Conservation (phyloP, 2,888 invertebrate species). For the Bruchidius siliquastri region DNA sequence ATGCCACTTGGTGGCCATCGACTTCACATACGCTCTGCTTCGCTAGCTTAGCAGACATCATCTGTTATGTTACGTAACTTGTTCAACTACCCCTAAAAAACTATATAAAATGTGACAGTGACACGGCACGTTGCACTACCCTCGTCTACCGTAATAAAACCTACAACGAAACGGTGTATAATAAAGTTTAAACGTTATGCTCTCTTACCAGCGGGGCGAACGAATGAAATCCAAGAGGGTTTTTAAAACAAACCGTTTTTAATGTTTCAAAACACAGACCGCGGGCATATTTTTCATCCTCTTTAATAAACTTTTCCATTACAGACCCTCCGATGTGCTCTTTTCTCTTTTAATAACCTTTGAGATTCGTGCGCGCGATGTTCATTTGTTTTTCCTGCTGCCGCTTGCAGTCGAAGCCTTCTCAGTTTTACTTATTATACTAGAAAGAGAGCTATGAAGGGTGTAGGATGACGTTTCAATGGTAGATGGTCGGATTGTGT, state of each 20-base stretch:
- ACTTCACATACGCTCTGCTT: too few species aligned
- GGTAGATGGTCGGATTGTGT: too few species aligned
- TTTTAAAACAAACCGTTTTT: neutral
- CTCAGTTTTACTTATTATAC: neutral
- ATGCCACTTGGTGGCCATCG: too few species aligned
- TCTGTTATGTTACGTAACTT: too few species aligned
- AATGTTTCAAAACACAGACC: neutral
- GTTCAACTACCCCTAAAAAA: too few species aligned
- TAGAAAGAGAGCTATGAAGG: neutral
- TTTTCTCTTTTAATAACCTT: neutral
- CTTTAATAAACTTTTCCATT: neutral
- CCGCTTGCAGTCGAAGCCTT: neutral
- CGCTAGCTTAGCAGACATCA: too few species aligned
- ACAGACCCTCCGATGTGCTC: neutral
- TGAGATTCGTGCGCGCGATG: neutral
- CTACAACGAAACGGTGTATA: neutral
- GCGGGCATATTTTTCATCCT: neutral
- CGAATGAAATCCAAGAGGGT: neutral
- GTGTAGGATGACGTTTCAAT: neutral
- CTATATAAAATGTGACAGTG: neutral
- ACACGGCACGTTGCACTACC: neutral
- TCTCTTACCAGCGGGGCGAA: neutral
- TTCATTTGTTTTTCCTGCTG: neutral
- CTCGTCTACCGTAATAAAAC: neutral
- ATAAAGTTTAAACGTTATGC: neutral